phyloP scores from a whole-genome alignment of 2,888 invertebrate species.

The Pocota personata region DNA sequence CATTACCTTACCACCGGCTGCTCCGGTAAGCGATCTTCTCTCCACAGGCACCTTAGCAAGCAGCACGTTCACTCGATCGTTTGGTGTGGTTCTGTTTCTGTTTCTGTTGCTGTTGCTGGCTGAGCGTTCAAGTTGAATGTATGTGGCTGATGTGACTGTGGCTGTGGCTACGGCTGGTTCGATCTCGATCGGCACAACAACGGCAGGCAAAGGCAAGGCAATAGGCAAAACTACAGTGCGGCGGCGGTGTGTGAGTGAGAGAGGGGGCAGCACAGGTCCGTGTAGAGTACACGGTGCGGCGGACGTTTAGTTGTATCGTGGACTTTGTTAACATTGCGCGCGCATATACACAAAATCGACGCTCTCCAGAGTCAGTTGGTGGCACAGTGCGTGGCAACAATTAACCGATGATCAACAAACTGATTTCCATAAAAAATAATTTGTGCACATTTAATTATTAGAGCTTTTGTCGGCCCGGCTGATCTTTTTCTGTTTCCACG shows the following conservation, averaged over 20 bases:
- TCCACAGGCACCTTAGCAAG: conserved; percentile 16
- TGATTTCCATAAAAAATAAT: conserved; percentile 62
- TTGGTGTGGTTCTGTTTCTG: not conserved
- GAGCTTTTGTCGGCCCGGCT: conserved; percentile 42
- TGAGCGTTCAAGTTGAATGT: not conserved
- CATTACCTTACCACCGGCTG: conserved; percentile 1
- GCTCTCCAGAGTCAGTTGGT: conserved; percentile 70
- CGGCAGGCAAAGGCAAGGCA: conserved; percentile 1
- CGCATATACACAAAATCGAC: conserved; percentile 76
- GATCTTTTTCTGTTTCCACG: conserved; percentile 7
- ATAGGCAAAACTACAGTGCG: conserved; percentile 51
- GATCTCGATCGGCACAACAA: conserved; percentile 43
- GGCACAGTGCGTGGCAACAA: conserved; percentile 73
- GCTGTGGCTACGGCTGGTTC: conserved; percentile 28
- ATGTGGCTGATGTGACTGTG: not conserved
- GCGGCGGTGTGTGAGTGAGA: conserved; percentile 70
- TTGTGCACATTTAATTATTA: conserved; percentile 70
- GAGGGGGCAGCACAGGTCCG: conserved; percentile 81
- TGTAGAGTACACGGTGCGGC: conserved; percentile 82
- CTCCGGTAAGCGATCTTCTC: conserved; percentile 32
- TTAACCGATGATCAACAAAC: conserved; percentile 65
- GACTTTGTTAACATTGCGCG: conserved; percentile 83
- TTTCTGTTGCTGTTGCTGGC: not conserved
- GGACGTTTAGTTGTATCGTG: conserved; percentile 83
- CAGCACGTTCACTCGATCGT: conserved; percentile 22